phyloP scores from a whole-genome alignment of 2,797 vertebrate species.

The Muscicapa striata region DNA sequence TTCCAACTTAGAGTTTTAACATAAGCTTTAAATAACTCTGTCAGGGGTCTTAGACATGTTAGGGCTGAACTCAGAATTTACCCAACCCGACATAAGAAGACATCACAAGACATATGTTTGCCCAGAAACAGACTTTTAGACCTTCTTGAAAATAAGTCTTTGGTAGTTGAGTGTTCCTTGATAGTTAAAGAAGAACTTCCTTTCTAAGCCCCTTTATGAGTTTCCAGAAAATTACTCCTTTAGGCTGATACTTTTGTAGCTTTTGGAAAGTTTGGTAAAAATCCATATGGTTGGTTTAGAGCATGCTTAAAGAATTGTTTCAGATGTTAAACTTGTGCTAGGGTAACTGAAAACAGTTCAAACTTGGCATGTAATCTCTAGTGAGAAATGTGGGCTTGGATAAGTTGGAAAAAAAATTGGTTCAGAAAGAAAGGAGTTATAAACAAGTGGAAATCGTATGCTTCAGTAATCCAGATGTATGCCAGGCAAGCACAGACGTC shows the following conservation, averaged over 20 bases:
- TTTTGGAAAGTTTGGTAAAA: constrained; percentile 65
- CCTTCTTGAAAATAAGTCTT: not conserved
- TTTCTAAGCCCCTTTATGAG: constrained; percentile 48
- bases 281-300: constrained; percentile 61
- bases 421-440: constrained; percentile 73
- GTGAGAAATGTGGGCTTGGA: constrained; percentile 64
- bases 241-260: constrained; percentile 43
- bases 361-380: constrained; percentile 59
- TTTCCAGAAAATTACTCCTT: constrained; percentile 39
- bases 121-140: not conserved
- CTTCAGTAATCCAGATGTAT: constrained; percentile 66
- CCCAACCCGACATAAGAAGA: not conserved
- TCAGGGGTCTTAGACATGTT: not conserved
- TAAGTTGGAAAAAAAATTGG: constrained; percentile 65
- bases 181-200: constrained; percentile 40
- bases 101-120: not conserved
- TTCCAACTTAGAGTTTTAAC: not conserved
- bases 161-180: not conserved
- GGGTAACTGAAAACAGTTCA: constrained; percentile 68
- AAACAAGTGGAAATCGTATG: constrained; percentile 69
- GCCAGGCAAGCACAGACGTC: constrained; percentile 61
- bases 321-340: constrained; percentile 64
- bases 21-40: not conserved
- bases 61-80: not conserved
- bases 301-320: constrained; percentile 63